Evolutionary conservation across 2,888 invertebrate species (phyloP).

Genomic region (Margaritifera margaritifera): DNA sequence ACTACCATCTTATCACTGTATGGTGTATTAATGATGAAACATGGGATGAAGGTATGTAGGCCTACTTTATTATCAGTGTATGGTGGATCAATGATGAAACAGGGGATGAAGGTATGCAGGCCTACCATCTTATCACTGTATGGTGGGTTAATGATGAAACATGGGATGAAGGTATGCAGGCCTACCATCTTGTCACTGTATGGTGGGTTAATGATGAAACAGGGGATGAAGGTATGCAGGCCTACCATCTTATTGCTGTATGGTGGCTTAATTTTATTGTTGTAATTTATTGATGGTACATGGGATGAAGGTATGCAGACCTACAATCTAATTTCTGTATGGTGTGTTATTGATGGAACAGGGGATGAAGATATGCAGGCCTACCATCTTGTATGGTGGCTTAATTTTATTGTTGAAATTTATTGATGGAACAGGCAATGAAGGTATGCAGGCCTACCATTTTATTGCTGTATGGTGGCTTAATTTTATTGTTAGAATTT

Average conservation of each 20-base stretch:
- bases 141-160: too few relatives aligned
- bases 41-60: conserved; percentile 36
- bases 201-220: conserved; percentile 55
- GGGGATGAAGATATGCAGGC: conserved; percentile 37
- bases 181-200: not conserved
- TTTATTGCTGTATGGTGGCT: conserved; percentile 32
- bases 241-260: not conserved
- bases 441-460: conserved; percentile 22
- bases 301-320: conserved; percentile 37
- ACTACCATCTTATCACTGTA: not conserved
- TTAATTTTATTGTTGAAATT: conserved; percentile 59
- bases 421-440: conserved; percentile 50
- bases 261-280: conserved; percentile 18
- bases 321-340: not conserved
- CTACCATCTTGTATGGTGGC: too few relatives aligned
- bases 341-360: too few relatives aligned
- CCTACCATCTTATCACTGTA: not conserved
- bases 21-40: conserved; percentile 53
- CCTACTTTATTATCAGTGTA: not conserved
- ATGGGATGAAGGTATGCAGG: conserved; percentile 37
- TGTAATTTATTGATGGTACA: conserved; percentile 47
- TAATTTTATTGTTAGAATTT: conserved; percentile 9
- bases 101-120: conserved; percentile 37
- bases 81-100: conserved; percentile 52
- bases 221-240: conserved; percentile 33